phyloP scores from a whole-genome alignment of 2,888 invertebrate genomes.

The Harpalus rufipes region DNA sequence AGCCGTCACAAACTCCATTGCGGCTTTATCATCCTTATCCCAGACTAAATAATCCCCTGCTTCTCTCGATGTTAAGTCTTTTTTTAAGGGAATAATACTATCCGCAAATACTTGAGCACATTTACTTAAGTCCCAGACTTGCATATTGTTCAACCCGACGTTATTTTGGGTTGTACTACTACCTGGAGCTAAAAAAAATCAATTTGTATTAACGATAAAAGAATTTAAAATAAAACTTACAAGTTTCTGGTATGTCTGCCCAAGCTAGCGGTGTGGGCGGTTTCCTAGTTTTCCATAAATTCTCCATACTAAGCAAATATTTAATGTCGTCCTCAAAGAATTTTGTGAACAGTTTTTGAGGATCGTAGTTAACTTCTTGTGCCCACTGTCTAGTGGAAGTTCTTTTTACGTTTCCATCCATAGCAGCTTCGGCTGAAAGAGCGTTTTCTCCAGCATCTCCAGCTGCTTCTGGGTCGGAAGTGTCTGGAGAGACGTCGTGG shows the following conservation, averaged over 20 bases:
- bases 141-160: conserved; percentile 72
- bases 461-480: conserved; percentile 95
- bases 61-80: conserved; percentile 79
- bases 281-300: conserved; percentile 95
- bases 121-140: conserved; percentile 75
- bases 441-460: conserved; percentile 84
- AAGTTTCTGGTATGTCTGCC: conserved; percentile 86
- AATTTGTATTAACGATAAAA: not conserved
- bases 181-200: conserved; percentile 43
- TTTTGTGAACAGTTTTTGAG: conserved; percentile 93
- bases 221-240: conserved; percentile 69
- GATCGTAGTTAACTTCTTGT: conserved; percentile 88
- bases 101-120: conserved; percentile 83
- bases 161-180: conserved; percentile 52
- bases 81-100: conserved; percentile 83
- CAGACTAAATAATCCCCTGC: conserved; percentile 89
- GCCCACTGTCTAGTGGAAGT: conserved; percentile 94
- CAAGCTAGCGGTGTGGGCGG: conserved; percentile 90
- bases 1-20: conserved; percentile 97
- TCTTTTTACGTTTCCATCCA: conserved; percentile 78
- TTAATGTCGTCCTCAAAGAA: conserved; percentile 96
- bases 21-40: conserved; percentile 97
- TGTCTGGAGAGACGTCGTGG: conserved; percentile 98
- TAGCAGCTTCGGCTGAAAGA: conserved; percentile 75
- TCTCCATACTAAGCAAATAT: conserved; percentile 95